A percentile compares a stretch with the other conserved stretches of the same genome.
phyloP scores from a whole-genome alignment of 2,113 vertebrate species.

The Brachyhypopomus gauderio region DNA sequence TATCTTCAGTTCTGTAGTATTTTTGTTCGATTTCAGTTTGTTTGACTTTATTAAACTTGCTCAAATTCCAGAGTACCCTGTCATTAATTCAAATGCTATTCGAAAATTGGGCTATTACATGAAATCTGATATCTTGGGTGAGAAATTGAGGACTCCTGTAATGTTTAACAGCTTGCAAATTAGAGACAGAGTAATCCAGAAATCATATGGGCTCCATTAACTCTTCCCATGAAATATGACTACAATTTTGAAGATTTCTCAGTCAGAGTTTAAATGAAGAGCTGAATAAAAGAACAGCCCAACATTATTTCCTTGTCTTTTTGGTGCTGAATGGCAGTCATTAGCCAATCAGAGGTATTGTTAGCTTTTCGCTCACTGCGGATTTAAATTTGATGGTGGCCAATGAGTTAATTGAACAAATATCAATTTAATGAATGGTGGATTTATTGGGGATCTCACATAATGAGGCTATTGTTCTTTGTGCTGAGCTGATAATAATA shows the following conservation, averaged over 20 bases:
- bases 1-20: not conserved
- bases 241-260: not conserved
- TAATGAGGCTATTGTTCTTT: constrained; percentile 9
- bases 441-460: constrained; percentile 19
- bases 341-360: constrained; percentile 2
- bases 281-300: not conserved
- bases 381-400: constrained; percentile 22
- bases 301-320: constrained; percentile 7
- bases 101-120: not conserved
- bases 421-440: not conserved
- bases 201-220: constrained; percentile 7
- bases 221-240: not conserved
- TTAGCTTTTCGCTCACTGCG: not conserved
- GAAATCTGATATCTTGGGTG: not conserved
- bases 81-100: not conserved
- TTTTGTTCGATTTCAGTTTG: not conserved
- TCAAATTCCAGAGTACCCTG: not conserved
- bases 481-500: constrained; percentile 1
- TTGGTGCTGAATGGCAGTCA: not conserved
- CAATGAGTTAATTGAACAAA: constrained; percentile 7
- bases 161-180: not conserved
- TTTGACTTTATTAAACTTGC: not conserved
- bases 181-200: constrained; percentile 3
- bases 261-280: constrained; percentile 3
- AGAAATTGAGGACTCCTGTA: not conserved